Evolutionary conservation across 1,140 invertebrate species (phyloP), one percentile per base, ranked within the genome.

Genomic region (Drosophila lini): DNA sequence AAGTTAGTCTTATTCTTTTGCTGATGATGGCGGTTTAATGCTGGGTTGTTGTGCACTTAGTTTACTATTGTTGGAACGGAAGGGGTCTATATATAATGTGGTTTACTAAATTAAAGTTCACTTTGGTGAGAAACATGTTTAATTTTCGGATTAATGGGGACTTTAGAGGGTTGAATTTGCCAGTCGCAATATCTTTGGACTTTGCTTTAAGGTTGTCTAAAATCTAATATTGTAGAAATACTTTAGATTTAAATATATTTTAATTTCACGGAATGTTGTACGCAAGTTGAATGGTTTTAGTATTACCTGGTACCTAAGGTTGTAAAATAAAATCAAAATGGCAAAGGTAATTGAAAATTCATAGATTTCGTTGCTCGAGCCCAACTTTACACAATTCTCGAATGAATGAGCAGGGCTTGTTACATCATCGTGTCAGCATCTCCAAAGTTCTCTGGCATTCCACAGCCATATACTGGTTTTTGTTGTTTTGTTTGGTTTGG

Each of bases 361-460:
- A 28, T 34, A 47, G 15, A 16, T 19, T 34, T 53, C 60, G 7
- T 58, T 22, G 22, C 52, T 61, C 11, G 8, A 5, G 5, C 16
- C 22, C 50, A 41, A 41, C 10, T 58, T 41, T 31, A 31, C 55
- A 61, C 58, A 38, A 61, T 61, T 34, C 19, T 25, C 52, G 19
- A 10, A 47, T 28, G n/a, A 57, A 36, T 19, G 32, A 16, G 25
- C 13, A 28, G 31, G 31, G 50, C 15, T 28, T 25, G 40, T 74
- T 74, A 74, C 70, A 71, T 74, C 70, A 74, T 71, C 64, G 52
- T 47, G 7, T 48, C 48, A 62, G 32, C 70, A 73, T 62, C 61
- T 36, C 38, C 31, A 44, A 53, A 69, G 61, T 53, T 67, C 62
- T 69, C 65, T 31, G 22, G 22, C 28, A 68, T 32, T 67, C 40